phyloP scores from a whole-genome alignment of 1,140 invertebrate genomes.

The Brachionus plicatilis region DNA sequence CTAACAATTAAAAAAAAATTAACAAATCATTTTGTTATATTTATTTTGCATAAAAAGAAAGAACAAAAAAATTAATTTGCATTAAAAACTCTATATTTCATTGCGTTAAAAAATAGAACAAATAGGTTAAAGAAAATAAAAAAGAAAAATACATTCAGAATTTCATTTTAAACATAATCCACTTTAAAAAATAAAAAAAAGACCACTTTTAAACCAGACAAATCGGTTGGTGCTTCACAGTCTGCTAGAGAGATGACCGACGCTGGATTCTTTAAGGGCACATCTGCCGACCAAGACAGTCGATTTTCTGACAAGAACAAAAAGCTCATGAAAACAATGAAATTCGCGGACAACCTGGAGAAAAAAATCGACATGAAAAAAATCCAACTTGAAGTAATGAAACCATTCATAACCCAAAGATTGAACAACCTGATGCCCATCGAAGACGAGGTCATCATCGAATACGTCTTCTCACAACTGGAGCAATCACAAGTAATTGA shows the following conservation, averaged over 20 bases:
- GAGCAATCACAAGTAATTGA: conserved; percentile 61
- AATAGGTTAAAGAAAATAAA: neutral
- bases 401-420: conserved; percentile 96
- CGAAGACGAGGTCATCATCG: conserved; percentile 95
- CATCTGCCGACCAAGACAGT: conserved; percentile 94
- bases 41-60: too few relatives aligned
- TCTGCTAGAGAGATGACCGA: neutral
- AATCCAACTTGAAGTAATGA: conserved; percentile 92
- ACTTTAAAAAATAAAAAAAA: neutral
- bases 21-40: too few relatives aligned
- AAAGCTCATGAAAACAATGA: conserved; percentile 96
- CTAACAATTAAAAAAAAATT: too few relatives aligned
- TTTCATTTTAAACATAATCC: neutral
- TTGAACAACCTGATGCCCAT: conserved; percentile 82
- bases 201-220: neutral
- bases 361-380: conserved; percentile 98
- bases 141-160: too few relatives aligned
- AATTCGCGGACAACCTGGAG: conserved; percentile 85
- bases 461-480: conserved; percentile 97
- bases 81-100: neutral
- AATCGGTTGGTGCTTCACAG: neutral
- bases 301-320: conserved; percentile 98
- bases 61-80: neutral
- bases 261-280: conserved; percentile 66
- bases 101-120: neutral